Conservation (phyloP, 92 coral and sea anemone genomes). For the Parazoanthus atlanticus region DNA sequence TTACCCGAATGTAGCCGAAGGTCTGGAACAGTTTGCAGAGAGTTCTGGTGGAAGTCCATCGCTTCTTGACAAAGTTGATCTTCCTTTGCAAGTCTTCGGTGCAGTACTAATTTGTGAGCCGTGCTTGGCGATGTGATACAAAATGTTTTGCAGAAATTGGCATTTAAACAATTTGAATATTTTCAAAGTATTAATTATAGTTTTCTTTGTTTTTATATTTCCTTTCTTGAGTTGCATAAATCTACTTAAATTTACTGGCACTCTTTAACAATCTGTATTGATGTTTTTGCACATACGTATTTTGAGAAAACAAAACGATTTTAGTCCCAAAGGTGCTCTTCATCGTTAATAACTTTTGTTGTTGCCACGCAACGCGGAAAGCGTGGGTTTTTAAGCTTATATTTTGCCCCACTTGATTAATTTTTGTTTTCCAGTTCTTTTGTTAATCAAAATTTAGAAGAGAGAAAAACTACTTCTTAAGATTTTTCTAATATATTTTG, state of each 20-base stretch:
- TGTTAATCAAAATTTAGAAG: not conserved
- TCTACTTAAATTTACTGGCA: not conserved
- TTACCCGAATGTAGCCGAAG: not conserved
- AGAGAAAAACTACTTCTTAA: conserved; percentile 10
- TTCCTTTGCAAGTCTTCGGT: not conserved
- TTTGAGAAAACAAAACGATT: not conserved
- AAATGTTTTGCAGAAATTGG: not conserved
- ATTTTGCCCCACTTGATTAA: not conserved
- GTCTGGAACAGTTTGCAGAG: not conserved
- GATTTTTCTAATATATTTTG: not conserved
- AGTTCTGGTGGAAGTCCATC: not conserved
- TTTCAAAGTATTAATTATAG: not conserved
- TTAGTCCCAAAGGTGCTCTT: not conserved
- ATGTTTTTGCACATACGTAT: not conserved
- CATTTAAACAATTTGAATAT: conserved; percentile 8
- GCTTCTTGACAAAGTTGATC: not conserved
- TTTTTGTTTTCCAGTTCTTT: not conserved
- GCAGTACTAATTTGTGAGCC: too few relatives aligned
- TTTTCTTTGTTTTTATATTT: not conserved
- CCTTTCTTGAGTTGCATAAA: not conserved
- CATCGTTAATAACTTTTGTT: not conserved
- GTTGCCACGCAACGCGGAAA: not conserved
- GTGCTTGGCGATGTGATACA: not conserved
- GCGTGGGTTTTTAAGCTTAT: not conserved
- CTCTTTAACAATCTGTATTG: not conserved